Evolutionary conservation across 2,113 vertebrate genomes (phyloP).

Genomic region (Syrrhaptes paradoxus): DNA sequence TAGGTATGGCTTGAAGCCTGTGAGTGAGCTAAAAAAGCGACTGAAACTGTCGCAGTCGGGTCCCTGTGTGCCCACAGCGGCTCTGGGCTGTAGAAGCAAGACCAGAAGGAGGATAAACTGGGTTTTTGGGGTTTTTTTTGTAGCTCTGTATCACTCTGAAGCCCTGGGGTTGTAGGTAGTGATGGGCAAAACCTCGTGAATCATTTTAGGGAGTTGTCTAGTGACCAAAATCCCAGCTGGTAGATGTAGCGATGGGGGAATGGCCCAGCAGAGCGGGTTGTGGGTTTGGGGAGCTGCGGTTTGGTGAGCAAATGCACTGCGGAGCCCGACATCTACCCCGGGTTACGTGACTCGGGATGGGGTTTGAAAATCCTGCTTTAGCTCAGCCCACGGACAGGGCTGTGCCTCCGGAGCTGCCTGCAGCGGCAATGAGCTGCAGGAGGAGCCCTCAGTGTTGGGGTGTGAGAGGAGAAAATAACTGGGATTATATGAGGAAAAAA

Average conservation of each 20-base stretch:
- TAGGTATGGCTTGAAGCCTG: not conserved
- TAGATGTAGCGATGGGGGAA: accelerated
- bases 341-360: not conserved
- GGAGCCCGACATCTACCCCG: not conserved
- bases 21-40: not conserved
- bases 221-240: not conserved
- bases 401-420: not conserved
- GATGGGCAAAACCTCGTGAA: not conserved
- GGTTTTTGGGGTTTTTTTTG: not conserved
- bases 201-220: accelerated
- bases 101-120: not conserved
- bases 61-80: not conserved
- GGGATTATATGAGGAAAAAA: not conserved
- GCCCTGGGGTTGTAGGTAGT: not conserved
- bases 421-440: not conserved
- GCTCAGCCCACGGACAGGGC: too few species aligned
- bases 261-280: not conserved
- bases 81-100: not conserved
- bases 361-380: not conserved
- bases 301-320: not conserved
- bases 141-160: not conserved
- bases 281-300: not conserved
- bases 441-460: not conserved
- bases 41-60: too few species aligned
- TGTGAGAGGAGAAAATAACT: not conserved